Conservation (phyloP, 2,797 vertebrate genomes). For the Sebastes flavidus region DNA sequence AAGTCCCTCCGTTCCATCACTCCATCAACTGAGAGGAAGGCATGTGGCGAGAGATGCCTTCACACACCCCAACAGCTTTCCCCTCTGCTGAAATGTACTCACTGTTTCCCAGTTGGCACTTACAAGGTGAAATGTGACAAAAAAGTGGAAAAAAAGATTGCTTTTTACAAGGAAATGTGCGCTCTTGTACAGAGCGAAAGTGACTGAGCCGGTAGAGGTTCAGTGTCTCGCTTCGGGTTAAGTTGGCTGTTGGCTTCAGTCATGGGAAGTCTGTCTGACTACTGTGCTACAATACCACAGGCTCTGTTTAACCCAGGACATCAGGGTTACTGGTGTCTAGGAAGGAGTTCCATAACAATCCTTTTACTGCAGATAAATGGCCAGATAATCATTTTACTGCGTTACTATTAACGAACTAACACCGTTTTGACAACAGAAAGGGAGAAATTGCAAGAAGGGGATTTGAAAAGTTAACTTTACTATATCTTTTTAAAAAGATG, state of each 20-base stretch:
- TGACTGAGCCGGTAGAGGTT: slow-evolving; percentile 22
- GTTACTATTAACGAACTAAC: neutral
- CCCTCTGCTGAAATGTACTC: slow-evolving; percentile 48
- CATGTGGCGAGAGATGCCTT: slow-evolving; percentile 34
- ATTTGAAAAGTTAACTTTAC: neutral
- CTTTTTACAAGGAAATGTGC: slow-evolving; percentile 42
- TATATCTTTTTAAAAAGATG: neutral
- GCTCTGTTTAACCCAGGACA: slow-evolving; percentile 7
- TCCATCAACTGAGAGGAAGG: slow-evolving; percentile 47
- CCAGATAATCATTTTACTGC: neutral
- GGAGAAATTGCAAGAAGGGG: neutral
- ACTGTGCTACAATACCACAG: neutral
- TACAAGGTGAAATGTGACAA: slow-evolving; percentile 67
- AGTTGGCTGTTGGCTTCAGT: slow-evolving; percentile 15
- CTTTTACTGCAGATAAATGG: neutral
- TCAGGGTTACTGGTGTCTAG: neutral
- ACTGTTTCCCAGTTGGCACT: slow-evolving; percentile 45
- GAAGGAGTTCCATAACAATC: neutral
- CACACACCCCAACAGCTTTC: slow-evolving; percentile 50
- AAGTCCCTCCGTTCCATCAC: slow-evolving; percentile 51
- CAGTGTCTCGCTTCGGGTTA: slow-evolving; percentile 31
- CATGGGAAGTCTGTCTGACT: slow-evolving; percentile 1
- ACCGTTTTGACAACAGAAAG: neutral
- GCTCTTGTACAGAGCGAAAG: slow-evolving; percentile 28
- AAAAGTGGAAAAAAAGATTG: slow-evolving; percentile 21